Percentiles rank a stretch among this genome's conserved stretches.
Conservation (phyloP, 2,888 invertebrate species). For the Cyaniris semiargus region DNA sequence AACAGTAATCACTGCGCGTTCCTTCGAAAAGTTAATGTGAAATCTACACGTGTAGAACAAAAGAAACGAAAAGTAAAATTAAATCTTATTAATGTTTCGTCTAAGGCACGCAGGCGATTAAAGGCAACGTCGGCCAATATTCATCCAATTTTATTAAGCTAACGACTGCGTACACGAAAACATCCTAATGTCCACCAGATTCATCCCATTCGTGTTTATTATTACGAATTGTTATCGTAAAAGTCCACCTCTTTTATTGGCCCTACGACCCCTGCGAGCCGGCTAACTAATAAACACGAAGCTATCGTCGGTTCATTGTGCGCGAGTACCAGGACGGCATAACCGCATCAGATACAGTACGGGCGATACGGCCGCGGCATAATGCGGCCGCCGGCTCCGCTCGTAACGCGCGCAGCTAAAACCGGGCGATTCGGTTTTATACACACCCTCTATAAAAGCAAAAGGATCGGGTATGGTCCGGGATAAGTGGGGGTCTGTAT, state of each 20-base stretch:
- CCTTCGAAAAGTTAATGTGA: not conserved
- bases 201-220: slow-evolving; percentile 51
- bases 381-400: slow-evolving; percentile 64
- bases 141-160: slow-evolving; percentile 28
- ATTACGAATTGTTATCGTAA: slow-evolving; percentile 48
- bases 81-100: slow-evolving; percentile 10
- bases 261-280: slow-evolving; percentile 50
- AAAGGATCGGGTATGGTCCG: slow-evolving; percentile 78
- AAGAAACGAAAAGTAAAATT: not conserved
- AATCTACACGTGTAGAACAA: not conserved
- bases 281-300: slow-evolving; percentile 61
- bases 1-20: not conserved
- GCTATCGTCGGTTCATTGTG: slow-evolving; percentile 66
- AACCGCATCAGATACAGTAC: slow-evolving; percentile 70
- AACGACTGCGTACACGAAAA: slow-evolving; percentile 31
- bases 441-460: slow-evolving; percentile 81
- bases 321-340: slow-evolving; percentile 68
- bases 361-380: slow-evolving; percentile 57
- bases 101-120: slow-evolving; percentile 15
- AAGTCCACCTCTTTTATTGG: slow-evolving; percentile 60
- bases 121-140: slow-evolving; percentile 22
- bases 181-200: slow-evolving; percentile 35
- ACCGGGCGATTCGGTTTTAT: slow-evolving; percentile 80
- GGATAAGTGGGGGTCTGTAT: slow-evolving; percentile 79
- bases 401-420: slow-evolving; percentile 80